These are phyloP conservation scores for Stichodactyla helianthus DNA, from an alignment of 64 coral and sea anemone species.

Conservation along the genomic window DNA sequence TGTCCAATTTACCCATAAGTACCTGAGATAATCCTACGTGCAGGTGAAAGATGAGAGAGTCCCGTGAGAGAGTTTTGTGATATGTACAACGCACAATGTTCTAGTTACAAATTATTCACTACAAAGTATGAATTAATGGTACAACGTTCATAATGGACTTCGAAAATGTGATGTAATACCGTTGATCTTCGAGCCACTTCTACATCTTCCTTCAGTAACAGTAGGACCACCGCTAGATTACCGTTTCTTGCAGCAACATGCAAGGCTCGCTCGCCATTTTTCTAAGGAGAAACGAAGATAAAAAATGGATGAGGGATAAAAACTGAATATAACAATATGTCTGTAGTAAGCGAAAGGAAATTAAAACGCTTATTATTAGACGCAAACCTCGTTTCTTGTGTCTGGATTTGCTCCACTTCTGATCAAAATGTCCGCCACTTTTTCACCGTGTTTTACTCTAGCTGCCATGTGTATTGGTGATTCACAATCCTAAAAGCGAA, in stretches of 20 bases:
- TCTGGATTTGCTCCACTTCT: constrained; percentile 76
- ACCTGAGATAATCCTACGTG: no score
- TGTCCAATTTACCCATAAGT: no score
- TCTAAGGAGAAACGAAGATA: background rate
- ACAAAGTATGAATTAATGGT: no score
- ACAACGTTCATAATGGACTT: background rate
- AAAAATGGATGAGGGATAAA: no score
- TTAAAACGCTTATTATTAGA: background rate
- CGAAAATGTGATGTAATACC: constrained; percentile 32
- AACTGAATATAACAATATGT: background rate
- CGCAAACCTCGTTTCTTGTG: constrained; percentile 50
- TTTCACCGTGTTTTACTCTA: constrained; percentile 61
- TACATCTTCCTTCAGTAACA: constrained; percentile 71
- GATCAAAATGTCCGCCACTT: constrained; percentile 78
- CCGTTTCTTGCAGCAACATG: constrained; percentile 85
- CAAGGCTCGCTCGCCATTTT: constrained; percentile 89
- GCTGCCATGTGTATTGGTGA: constrained; percentile 81
- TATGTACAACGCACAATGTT: no score
- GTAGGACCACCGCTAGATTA: constrained; percentile 69
- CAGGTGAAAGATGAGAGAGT: no score
- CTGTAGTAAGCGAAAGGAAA: background rate
- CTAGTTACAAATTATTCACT: no score
- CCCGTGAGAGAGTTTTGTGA: no score
- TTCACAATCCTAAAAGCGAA: constrained; percentile 49
- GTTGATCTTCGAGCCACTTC: constrained; percentile 62